Conservation (phyloP, 2,888 invertebrate species). For the Chironomus tentans region DNA sequence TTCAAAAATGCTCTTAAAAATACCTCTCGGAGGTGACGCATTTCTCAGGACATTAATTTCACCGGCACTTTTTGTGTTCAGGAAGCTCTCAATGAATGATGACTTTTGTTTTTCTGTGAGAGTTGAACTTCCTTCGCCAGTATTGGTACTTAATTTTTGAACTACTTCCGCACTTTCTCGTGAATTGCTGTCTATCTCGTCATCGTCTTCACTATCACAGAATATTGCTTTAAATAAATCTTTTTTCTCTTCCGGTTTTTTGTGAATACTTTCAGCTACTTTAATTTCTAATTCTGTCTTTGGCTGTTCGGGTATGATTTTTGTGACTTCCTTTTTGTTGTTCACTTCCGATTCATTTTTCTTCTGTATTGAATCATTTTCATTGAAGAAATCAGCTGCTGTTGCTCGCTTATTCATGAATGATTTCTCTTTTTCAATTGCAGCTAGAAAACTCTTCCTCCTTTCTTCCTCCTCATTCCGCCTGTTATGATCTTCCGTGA, state of each 20-base stretch:
- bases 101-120: slow-evolving; percentile 31
- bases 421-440: slow-evolving; percentile 23
- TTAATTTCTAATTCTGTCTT: slow-evolving; percentile 36
- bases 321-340: no score
- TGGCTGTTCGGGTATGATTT: not conserved
- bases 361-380: not conserved
- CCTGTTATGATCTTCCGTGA: not conserved
- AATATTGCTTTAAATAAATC: slow-evolving; percentile 89
- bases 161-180: slow-evolving; percentile 26
- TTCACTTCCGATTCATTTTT: not conserved
- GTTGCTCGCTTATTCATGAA: slow-evolving; percentile 19
- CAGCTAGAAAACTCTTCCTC: not conserved
- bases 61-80: slow-evolving; percentile 35
- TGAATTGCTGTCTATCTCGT: slow-evolving; percentile 37
- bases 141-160: slow-evolving; percentile 25
- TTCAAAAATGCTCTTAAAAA: slow-evolving; percentile 48
- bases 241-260: slow-evolving; percentile 49
- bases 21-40: slow-evolving; percentile 60
- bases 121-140: slow-evolving; percentile 32
- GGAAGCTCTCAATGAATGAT: slow-evolving; percentile 20
- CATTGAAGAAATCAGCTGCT: slow-evolving; percentile 27
- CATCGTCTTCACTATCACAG: slow-evolving; percentile 65
- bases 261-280: slow-evolving; percentile 35
- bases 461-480: not conserved
- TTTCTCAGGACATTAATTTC: slow-evolving; percentile 53